Evolutionary conservation across 2,888 invertebrate species (phyloP).

Genomic region (Agrotis ipsilon): DNA sequence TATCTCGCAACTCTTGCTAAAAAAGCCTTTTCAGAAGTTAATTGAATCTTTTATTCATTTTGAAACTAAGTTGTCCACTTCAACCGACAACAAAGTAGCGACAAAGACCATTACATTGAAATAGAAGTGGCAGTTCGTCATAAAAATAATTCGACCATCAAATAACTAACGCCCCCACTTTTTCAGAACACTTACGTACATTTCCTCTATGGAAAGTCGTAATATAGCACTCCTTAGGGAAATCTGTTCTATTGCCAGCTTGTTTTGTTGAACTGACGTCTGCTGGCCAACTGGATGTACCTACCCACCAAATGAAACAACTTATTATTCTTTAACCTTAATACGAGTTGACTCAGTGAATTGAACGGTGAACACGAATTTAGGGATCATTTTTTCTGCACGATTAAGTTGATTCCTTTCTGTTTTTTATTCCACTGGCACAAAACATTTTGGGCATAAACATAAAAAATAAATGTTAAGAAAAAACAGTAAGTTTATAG

Average conservation of each 20-base stretch:
- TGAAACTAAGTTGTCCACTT: constrained; percentile 18
- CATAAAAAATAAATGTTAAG: constrained; percentile 17
- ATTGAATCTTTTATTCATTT: not conserved
- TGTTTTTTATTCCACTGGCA: constrained; percentile 41
- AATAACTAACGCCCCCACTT: constrained; percentile 65
- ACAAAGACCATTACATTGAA: constrained; percentile 35
- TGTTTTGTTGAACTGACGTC: constrained; percentile 84
- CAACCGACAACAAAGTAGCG: constrained; percentile 34
- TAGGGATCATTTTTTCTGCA: constrained; percentile 40
- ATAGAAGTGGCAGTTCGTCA: constrained; percentile 52
- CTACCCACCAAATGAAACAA: constrained; percentile 58
- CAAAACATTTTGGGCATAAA: constrained; percentile 16
- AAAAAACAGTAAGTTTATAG: not conserved
- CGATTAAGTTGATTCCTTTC: constrained; percentile 40
- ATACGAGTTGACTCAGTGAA: constrained; percentile 60
- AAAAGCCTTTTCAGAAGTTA: not conserved
- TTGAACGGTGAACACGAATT: constrained; percentile 49
- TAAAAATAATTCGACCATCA: constrained; percentile 66
- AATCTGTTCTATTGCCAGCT: constrained; percentile 86
- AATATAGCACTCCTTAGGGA: constrained; percentile 84
- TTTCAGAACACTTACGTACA: constrained; percentile 70
- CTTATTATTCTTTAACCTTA: constrained; percentile 63
- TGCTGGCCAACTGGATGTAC: constrained; percentile 75
- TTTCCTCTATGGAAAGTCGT: constrained; percentile 81
- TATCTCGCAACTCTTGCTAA: not conserved